Base-by-base conservation (phyloP, 2,797 vertebrate species). In the Chromis chromis region DNA sequence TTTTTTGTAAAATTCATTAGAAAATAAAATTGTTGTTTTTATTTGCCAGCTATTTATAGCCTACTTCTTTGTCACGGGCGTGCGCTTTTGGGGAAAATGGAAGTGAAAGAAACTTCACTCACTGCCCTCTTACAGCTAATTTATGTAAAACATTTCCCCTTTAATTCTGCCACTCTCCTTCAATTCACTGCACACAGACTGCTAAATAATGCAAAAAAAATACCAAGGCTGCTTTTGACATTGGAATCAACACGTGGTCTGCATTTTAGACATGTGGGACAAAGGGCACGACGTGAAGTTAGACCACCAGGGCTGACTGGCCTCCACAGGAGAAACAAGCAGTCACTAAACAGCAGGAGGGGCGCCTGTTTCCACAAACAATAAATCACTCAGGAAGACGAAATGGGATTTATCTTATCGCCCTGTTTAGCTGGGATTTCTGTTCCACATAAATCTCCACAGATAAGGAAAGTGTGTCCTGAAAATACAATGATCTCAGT, bases 211-310 rank as follows among this genome's bases (percentile, higher is more conserved):
- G 48, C 65, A 24, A 65, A 81, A 79, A 31, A 36, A 36, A 11
- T 75, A 52, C 17, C 74, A 83, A 25, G 54, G 57, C 78, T 82
- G 36, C 65, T 74, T 90, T 85, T 93, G 84, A 91, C 89, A 89
- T 85, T 82, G 82, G 86, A 91, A 89, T 91, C 86, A 92, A 93
- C 94, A 95, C 94, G 94, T 95, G 94, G 91, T 94, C 80, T 86
- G 90, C 78, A 82, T 92, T 92, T 89, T 83, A 85, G 82, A 88
- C 88, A 91, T 90, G 88, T 91, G 83, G 94, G 93, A 94, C 93
- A 95, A 95, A 94, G 92, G 91, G 92, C 91, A 93, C 71, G 70
- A 78, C 64, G 80, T 78, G 82, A 58, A 83, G 83, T 77, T 1
- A 78, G 89, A 90, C 89, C 91, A 93, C 91, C 91, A 22, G 70